Evolutionary conservation across 2,797 vertebrate species (phyloP).

Genomic region (Rhinophrynus dorsalis): DNA sequence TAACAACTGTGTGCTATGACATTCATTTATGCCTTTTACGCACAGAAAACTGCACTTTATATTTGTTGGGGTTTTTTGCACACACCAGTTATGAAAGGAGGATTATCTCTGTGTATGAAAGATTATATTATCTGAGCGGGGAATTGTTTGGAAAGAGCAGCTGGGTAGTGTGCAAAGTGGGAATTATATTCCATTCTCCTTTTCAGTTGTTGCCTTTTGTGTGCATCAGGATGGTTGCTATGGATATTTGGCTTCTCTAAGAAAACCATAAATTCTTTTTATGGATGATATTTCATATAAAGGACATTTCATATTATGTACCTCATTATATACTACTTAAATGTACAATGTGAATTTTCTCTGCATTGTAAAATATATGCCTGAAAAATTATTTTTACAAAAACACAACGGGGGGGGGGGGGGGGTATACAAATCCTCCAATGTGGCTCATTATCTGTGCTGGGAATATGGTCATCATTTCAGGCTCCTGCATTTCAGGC

Average conservation of each 20-base stretch:
- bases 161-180: constrained; percentile 1
- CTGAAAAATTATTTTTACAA: too few species aligned
- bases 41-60: constrained; percentile 7
- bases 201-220: constrained; percentile 27
- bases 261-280: constrained; percentile 7
- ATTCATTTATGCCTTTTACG: constrained; percentile 19
- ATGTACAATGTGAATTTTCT: neutral
- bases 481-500: too few species aligned
- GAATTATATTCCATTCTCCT: neutral
- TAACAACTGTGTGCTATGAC: constrained; percentile 11
- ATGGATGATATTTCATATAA: neutral
- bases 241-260: constrained; percentile 27
- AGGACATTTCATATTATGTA: neutral
- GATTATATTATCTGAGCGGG: constrained; percentile 13
- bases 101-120: constrained; percentile 26
- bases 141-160: constrained; percentile 7
- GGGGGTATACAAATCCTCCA: too few species aligned
- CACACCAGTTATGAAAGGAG: constrained; percentile 18
- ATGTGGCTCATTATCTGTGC: too few species aligned
- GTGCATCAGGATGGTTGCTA: constrained; percentile 20
- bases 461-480: too few species aligned
- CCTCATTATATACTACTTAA: neutral
- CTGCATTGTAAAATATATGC: too few species aligned
- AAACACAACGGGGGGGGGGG: too few species aligned
- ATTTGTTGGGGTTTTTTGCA: constrained; percentile 12